These are phyloP conservation scores for Motacilla alba DNA, from an alignment of 2,113 vertebrate genomes.

Conservation along the genomic window DNA sequence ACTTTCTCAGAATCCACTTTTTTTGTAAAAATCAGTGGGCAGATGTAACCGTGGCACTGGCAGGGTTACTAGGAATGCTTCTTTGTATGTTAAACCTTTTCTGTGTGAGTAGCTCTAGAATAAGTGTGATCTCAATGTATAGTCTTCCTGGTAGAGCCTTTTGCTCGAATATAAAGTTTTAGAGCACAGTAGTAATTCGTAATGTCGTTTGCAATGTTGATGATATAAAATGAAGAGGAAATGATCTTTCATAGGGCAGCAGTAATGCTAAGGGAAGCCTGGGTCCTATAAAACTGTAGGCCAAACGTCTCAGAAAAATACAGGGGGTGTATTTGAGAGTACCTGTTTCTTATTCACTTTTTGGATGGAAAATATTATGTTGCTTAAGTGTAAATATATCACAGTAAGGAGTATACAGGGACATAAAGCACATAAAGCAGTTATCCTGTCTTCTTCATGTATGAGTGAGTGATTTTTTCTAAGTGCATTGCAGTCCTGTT, in stretches of 20 bases:
- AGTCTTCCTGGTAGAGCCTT: background rate
- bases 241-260: background rate
- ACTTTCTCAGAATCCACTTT: background rate
- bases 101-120: background rate
- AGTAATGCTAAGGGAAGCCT: background rate
- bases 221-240: background rate
- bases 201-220: background rate
- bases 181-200: background rate
- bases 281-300: background rate
- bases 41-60: background rate
- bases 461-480: background rate
- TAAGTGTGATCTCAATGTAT: background rate
- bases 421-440: background rate
- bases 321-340: background rate
- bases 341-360: background rate
- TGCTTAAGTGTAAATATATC: background rate
- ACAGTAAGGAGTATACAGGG: background rate
- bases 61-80: background rate
- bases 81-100: background rate
- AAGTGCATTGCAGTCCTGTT: background rate
- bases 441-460: background rate
- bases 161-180: background rate
- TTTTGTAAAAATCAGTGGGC: background rate
- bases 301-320: background rate
- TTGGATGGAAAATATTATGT: background rate